Percentiles rank a stretch among this genome's conserved stretches.
These are phyloP conservation scores for Alcis repandata DNA, from an alignment of 2,888 invertebrate species.

Conservation along the genomic window DNA sequence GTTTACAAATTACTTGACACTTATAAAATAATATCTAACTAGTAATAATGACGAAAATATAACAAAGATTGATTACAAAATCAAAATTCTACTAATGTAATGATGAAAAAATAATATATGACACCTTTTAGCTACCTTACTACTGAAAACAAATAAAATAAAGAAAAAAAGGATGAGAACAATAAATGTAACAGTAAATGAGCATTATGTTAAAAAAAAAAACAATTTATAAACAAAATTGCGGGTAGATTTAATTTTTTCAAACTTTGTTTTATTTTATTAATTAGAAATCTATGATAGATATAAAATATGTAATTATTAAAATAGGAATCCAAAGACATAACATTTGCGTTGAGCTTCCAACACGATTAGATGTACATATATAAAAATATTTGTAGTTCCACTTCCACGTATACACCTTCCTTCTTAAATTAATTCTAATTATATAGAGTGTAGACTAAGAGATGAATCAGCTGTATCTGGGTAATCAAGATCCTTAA, in stretches of 20 bases:
- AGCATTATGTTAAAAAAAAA: constrained; percentile 11
- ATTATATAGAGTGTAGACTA: background rate
- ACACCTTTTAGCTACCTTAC: too few relatives aligned
- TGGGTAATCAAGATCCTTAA: background rate
- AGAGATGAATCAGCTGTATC: background rate
- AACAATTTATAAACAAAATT: constrained; percentile 21
- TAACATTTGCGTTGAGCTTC: constrained; percentile 87
- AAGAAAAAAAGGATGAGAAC: too few relatives aligned
- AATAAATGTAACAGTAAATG: background rate
- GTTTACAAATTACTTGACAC: constrained; percentile 12
- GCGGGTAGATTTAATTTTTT: constrained; percentile 21
- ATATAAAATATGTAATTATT: constrained; percentile 52
- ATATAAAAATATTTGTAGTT: constrained; percentile 63
- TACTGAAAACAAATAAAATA: too few relatives aligned
- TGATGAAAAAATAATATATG: too few relatives aligned
- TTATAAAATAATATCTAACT: too few relatives aligned
- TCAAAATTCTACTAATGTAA: too few relatives aligned
- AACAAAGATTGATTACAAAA: too few relatives aligned
- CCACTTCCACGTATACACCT: constrained; percentile 33
- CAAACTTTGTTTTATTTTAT: constrained; percentile 41
- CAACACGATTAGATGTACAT: constrained; percentile 87
- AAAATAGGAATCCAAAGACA: constrained; percentile 75
- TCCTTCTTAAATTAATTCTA: constrained; percentile 26
- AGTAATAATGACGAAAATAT: too few relatives aligned
- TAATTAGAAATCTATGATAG: constrained; percentile 56